Evolutionary conservation across 2,113 vertebrate genomes (phyloP), one percentile per base, ranked within the genome.

Genomic region (Halichoerus grypus): DNA sequence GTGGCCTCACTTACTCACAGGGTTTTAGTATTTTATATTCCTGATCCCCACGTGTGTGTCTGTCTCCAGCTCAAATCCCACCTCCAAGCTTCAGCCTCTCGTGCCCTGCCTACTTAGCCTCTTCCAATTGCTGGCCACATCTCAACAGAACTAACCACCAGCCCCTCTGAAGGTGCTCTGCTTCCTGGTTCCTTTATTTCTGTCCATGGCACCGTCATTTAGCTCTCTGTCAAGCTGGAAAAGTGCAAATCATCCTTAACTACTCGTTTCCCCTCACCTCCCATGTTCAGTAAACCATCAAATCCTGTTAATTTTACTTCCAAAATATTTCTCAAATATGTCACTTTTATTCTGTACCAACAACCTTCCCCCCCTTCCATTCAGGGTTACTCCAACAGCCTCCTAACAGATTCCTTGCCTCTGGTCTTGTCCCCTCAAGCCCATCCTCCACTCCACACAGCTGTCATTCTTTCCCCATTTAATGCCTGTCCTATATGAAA

Each of bases 351-450:
- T 79, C 36, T 63, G 8, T 33, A 79, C 39, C 67, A 74, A 18
- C 46, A 77, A 13, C 24, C 5, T 6, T n/a, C 8, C 10, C 11
- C 4, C 26, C 3, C n/a, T 1, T 24, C 31, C 4, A 14, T 9
- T 49, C 57, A 28, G 39, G 11, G 53, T 69, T 65, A 71, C 36
- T 87, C 22, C 24, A 59, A 9, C 26, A 71, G 67, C 53, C n/a
- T 89, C 93, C 59, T 28, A 3, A 26, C 13, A 7, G 33, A 39
- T n/a, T 14, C 11, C 12, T 55, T 16, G 61, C 18, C 57, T 93
- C 55, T 39, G 15, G 67, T 36, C 79, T 80, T 55, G 55, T 84
- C 33, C 33, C 72, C 36, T 49, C 33, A 33, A 88, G 53, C 46
- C 65, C 21, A 39, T 49, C 12, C 12, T 92, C 63, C 24, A 22